These are phyloP conservation scores for Hedychridium roseum DNA, from an alignment of 2,888 invertebrate species.

Conservation along the genomic window DNA sequence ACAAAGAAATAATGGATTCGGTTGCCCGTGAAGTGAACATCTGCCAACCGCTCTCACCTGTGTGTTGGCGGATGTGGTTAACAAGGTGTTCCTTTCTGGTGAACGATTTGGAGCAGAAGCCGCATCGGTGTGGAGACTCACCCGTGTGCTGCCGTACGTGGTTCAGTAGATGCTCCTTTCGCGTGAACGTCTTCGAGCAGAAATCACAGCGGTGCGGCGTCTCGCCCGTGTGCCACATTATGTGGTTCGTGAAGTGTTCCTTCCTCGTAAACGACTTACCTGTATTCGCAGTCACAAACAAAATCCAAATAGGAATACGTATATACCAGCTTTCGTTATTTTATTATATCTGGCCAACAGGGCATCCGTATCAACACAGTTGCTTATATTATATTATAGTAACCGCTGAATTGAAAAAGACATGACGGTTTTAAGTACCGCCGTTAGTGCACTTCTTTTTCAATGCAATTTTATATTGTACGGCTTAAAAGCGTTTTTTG, in stretches of 20 bases:
- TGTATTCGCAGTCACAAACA: constrained; percentile 47
- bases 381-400: too few species aligned
- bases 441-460: too few species aligned
- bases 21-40: constrained; percentile 57
- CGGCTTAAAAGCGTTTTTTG: too few species aligned
- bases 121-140: constrained; percentile 86
- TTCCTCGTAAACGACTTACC: constrained; percentile 85
- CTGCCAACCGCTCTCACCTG: constrained; percentile 66
- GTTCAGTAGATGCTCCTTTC: constrained; percentile 79
- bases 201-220: constrained; percentile 82
- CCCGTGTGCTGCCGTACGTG: constrained; percentile 82
- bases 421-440: background rate
- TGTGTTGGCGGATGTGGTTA: constrained; percentile 85
- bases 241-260: constrained; percentile 90
- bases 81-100: constrained; percentile 86
- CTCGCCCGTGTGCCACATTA: constrained; percentile 87
- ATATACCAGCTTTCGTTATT: too few species aligned
- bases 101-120: constrained; percentile 87
- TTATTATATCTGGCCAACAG: too few species aligned
- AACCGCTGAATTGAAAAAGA: background rate
- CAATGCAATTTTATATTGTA: too few species aligned
- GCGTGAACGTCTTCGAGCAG: constrained; percentile 81
- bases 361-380: too few species aligned
- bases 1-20: constrained; percentile 44
- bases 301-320: too few species aligned